A percentile compares a stretch with the other conserved stretches of the same genome.
Conservation (phyloP, 2,797 vertebrate species). For the Myotis pilosus region DNA sequence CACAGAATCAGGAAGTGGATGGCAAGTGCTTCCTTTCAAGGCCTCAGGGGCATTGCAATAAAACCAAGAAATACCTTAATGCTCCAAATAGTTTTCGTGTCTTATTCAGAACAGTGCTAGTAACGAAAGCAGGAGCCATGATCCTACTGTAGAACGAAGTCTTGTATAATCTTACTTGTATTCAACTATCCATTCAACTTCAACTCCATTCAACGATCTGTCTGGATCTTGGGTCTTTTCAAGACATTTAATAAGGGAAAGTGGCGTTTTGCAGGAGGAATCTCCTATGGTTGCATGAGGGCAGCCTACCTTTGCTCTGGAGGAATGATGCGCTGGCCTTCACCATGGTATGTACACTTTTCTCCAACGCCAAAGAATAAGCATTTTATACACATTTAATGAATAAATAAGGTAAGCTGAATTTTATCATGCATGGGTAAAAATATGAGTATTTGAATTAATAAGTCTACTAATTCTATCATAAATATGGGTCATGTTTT, state of each 20-base stretch:
- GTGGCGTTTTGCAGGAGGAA: background rate
- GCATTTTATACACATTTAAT: background rate
- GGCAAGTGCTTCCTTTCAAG: conserved; percentile 11
- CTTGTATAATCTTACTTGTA: background rate
- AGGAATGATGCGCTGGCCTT: background rate
- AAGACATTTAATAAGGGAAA: background rate
- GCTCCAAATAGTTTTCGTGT: background rate
- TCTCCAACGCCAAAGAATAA: background rate
- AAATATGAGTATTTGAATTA: background rate
- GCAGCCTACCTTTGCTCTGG: background rate
- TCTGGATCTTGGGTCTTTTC: background rate
- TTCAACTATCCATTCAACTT: background rate
- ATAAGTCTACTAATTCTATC: background rate
- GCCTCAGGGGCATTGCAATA: conserved; percentile 21
- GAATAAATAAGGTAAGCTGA: background rate
- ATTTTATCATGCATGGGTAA: background rate
- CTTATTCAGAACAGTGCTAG: background rate
- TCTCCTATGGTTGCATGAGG: background rate
- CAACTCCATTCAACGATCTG: background rate
- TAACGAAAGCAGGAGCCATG: background rate
- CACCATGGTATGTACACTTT: fast-evolving
- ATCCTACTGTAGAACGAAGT: background rate
- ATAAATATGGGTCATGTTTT: background rate
- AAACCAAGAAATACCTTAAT: conserved; percentile 10
- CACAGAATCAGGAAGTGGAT: conserved; percentile 34